Evolutionary conservation across 2,797 vertebrate genomes (phyloP).

Genomic region (Borostomias antarcticus): DNA sequence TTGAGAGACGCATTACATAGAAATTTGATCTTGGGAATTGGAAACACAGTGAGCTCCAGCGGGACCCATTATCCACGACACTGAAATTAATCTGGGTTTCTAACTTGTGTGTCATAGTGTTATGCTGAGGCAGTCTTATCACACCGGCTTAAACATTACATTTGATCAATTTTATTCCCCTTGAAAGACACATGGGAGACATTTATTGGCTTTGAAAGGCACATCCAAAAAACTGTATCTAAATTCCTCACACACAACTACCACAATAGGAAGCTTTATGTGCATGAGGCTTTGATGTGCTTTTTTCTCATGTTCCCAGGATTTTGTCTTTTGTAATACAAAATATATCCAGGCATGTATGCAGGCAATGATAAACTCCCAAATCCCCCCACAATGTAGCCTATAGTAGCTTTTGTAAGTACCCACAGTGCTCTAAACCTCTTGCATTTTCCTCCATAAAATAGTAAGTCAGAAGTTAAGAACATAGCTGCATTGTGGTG

Average conservation of each 20-base stretch:
- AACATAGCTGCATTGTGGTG: slow-evolving; percentile 28
- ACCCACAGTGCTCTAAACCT: slow-evolving; percentile 21
- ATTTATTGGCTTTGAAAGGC: slow-evolving; percentile 68
- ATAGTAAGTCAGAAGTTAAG: slow-evolving; percentile 27
- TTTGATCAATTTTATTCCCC: slow-evolving; percentile 58
- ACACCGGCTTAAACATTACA: slow-evolving; percentile 48
- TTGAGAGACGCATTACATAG: neutral
- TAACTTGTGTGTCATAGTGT: slow-evolving; percentile 40
- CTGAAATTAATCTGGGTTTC: slow-evolving; percentile 35
- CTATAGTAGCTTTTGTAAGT: slow-evolving; percentile 40
- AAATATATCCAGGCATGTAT: too few species aligned
- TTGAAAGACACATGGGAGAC: slow-evolving; percentile 47
- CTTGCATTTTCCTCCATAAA: slow-evolving; percentile 18
- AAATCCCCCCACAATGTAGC: slow-evolving; percentile 36
- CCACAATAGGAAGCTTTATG: slow-evolving; percentile 63
- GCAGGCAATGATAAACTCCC: slow-evolving; percentile 23
- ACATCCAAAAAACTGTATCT: slow-evolving; percentile 74
- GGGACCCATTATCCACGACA: slow-evolving; percentile 33
- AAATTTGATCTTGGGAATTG: slow-evolving; percentile 32
- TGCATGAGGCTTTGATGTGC: slow-evolving; percentile 70
- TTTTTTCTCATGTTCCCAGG: slow-evolving; percentile 54
- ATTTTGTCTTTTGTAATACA: slow-evolving; percentile 54
- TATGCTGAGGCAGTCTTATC: slow-evolving; percentile 41
- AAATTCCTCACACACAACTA: slow-evolving; percentile 65
- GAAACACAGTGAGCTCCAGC: slow-evolving; percentile 3